phyloP scores from a whole-genome alignment of 2,113 vertebrate species.

The Hippoglossus stenolepis region DNA sequence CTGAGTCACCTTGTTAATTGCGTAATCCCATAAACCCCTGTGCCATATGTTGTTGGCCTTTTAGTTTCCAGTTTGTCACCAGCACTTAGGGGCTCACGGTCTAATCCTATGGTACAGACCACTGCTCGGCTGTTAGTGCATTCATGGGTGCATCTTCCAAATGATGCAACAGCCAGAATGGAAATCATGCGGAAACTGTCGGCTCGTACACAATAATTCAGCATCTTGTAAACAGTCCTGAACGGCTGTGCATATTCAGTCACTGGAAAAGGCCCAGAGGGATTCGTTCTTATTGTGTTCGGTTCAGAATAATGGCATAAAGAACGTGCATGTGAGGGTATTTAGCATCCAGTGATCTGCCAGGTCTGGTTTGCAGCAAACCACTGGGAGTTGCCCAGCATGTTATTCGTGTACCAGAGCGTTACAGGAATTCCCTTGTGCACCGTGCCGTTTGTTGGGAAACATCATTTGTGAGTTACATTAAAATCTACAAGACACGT shows the following conservation, averaged over 20 bases:
- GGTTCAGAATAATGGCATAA: not conserved
- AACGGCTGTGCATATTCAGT: not conserved
- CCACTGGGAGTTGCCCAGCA: constrained; percentile 3
- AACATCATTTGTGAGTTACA: not conserved
- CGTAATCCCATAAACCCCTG: constrained; percentile 88
- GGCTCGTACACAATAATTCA: not conserved
- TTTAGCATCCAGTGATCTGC: constrained; percentile 26
- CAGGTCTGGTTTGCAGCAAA: constrained; percentile 12
- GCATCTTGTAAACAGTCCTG: not conserved
- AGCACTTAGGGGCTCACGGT: constrained; percentile 25
- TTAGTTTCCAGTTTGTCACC: constrained; percentile 66
- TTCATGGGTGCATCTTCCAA: constrained; percentile 34
- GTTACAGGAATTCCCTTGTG: not conserved
- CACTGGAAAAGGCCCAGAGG: not conserved
- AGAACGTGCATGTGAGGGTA: not conserved
- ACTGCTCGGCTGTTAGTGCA: constrained; percentile 24
- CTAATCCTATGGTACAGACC: constrained; percentile 45
- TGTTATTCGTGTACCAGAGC: constrained; percentile 3
- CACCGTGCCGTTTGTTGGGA: not conserved
- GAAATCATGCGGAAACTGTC: constrained; percentile 30
- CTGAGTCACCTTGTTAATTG: constrained; percentile 84
- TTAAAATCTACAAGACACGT: constrained; percentile 22
- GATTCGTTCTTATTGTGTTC: not conserved
- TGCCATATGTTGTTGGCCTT: constrained; percentile 87
- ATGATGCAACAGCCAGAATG: not conserved